Conservation (phyloP, 2,888 invertebrate genomes). For the Drosophila mayaguana region DNA sequence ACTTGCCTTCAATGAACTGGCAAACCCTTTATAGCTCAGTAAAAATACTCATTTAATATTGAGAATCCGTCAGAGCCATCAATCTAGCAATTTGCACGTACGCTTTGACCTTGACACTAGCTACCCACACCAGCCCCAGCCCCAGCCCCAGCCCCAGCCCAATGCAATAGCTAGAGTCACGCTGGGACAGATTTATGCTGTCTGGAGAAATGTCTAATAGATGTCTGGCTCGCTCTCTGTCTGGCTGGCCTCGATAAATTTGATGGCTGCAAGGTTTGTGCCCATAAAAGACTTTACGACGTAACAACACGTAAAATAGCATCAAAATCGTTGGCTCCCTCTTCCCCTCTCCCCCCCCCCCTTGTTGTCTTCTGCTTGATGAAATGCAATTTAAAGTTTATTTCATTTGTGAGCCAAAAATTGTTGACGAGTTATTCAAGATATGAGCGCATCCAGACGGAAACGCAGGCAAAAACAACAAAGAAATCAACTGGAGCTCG, state of each 20-base stretch:
- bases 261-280: conserved; percentile 37
- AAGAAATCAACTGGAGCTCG: conserved; percentile 36
- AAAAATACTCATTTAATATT: conserved; percentile 10
- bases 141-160: too few species aligned
- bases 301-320: conserved; percentile 39
- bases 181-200: conserved; percentile 65
- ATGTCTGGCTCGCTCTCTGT: conserved; percentile 35
- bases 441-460: conserved; percentile 33
- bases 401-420: conserved; percentile 49
- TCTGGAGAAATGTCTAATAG: conserved; percentile 54
- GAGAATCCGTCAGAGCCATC: conserved; percentile 51
- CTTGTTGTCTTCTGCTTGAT: not conserved
- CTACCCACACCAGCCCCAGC: not conserved
- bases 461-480: conserved; percentile 14
- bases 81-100: conserved; percentile 65
- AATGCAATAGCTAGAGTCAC: not conserved
- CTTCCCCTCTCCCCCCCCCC: not conserved
- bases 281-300: conserved; percentile 63
- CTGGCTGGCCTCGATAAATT: conserved; percentile 62
- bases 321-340: conserved; percentile 5
- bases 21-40: not conserved
- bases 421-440: conserved; percentile 61
- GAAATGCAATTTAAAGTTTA: conserved; percentile 73
- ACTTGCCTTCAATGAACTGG: not conserved
- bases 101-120: conserved; percentile 64